A percentile compares a stretch with the other conserved stretches of the same genome.
Conservation (phyloP, 1,140 invertebrate genomes). For the Zaprionus camerounensis region DNA sequence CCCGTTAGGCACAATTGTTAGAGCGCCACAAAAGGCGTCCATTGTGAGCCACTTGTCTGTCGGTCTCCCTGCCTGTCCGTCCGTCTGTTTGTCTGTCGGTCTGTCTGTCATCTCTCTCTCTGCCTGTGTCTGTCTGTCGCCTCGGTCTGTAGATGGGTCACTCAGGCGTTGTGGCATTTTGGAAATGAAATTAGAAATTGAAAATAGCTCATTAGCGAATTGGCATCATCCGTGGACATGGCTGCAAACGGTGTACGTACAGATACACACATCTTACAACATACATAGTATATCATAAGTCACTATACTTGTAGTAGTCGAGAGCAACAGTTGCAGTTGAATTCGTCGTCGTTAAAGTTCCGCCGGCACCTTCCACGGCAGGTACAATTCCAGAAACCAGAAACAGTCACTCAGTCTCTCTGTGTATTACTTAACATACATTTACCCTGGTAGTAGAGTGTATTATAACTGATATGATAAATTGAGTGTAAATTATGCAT, state of each 20-base stretch:
- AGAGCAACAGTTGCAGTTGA: not conserved
- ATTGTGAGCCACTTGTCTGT: conserved; percentile 70
- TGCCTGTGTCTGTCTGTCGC: conserved; percentile 33
- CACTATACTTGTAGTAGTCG: conserved; percentile 14
- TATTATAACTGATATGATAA: not conserved
- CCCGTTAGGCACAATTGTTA: conserved; percentile 69
- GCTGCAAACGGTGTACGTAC: conserved; percentile 80
- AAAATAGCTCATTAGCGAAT: conserved; percentile 78
- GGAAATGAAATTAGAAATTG: conserved; percentile 84
- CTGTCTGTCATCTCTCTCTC: conserved; percentile 22
- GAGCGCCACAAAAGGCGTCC: conserved; percentile 63
- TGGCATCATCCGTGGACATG: conserved; percentile 84
- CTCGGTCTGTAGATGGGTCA: conserved; percentile 54
- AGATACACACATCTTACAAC: too few species aligned
- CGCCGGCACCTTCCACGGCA: conserved; percentile 20
- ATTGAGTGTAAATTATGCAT: conserved; percentile 63
- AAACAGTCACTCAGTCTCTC: conserved; percentile 1
- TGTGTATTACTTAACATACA: conserved; percentile 49
- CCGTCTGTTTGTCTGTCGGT: not conserved
- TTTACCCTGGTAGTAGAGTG: not conserved
- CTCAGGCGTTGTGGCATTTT: conserved; percentile 52
- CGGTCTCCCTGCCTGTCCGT: not conserved
- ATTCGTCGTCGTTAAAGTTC: conserved; percentile 5
- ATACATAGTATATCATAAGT: conserved; percentile 3
- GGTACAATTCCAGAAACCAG: not conserved